Conservation (phyloP, 1,140 invertebrate species). For the Meloidogyne exigua region DNA sequence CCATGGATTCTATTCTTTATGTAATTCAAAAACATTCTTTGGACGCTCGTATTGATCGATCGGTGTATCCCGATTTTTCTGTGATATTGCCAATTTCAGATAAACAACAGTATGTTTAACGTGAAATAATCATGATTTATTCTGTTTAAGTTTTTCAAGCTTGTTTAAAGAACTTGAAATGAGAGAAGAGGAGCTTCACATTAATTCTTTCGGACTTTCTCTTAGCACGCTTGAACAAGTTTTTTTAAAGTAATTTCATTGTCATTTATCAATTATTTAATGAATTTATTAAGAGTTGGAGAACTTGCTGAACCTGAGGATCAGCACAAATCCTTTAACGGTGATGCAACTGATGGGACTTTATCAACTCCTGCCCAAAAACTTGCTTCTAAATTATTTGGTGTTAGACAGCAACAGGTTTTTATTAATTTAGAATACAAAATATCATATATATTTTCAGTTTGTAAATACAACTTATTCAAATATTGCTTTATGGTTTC, state of each 20-base stretch:
- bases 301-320: conserved; percentile 42
- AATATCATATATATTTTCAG: background rate
- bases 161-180: conserved; percentile 48
- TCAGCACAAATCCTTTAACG: background rate
- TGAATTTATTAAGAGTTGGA: conserved; percentile 36
- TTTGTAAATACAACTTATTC: background rate
- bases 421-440: background rate
- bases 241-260: conserved; percentile 32
- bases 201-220: conserved; percentile 48
- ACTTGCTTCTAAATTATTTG: conserved; percentile 12
- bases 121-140: background rate
- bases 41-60: conserved; percentile 38
- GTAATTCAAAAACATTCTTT: conserved; percentile 39
- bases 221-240: conserved; percentile 55
- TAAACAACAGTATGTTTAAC: conserved; percentile 34
- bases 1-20: conserved; percentile 22
- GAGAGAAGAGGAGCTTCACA: conserved; percentile 24
- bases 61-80: conserved; percentile 36
- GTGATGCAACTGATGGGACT: conserved; percentile 12
- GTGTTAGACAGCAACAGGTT: conserved; percentile 12
- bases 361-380: background rate
- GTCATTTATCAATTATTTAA: conserved; percentile 6
- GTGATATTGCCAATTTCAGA: conserved; percentile 43
- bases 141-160: conserved; percentile 44
- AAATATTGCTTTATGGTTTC: conserved; percentile 20